phyloP scores from a whole-genome alignment of 2,888 invertebrate genomes.

The Pandemis heparana region DNA sequence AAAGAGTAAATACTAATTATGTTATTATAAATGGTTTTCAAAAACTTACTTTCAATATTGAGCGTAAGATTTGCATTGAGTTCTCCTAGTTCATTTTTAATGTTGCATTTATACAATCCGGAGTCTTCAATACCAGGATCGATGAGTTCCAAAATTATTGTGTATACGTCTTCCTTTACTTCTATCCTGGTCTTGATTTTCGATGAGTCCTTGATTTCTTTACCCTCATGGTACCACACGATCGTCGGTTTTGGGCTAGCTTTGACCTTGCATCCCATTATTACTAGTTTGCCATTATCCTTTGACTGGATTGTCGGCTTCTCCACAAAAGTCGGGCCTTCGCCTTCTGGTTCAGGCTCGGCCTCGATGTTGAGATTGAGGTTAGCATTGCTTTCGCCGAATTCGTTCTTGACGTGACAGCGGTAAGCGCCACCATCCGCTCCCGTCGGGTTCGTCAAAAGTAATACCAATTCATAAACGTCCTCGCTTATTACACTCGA shows the following conservation, averaged over 20 bases:
- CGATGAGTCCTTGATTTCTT: slow-evolving; percentile 91
- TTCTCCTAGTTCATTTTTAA: slow-evolving; percentile 98
- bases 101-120: slow-evolving; percentile 98
- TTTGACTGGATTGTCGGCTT: slow-evolving; percentile 95
- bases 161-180: slow-evolving; percentile 92
- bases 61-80: slow-evolving; percentile 98
- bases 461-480: slow-evolving; percentile 93
- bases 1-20: neutral
- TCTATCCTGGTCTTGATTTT: slow-evolving; percentile 93
- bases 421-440: slow-evolving; percentile 88
- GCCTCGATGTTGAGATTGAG: slow-evolving; percentile 98
- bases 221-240: slow-evolving; percentile 83
- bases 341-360: slow-evolving; percentile 96
- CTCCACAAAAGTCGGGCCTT: slow-evolving; percentile 97
- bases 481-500: slow-evolving; percentile 92
- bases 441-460: slow-evolving; percentile 82
- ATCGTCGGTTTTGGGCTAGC: slow-evolving; percentile 82
- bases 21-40: neutral
- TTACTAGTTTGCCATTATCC: slow-evolving; percentile 82
- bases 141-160: slow-evolving; percentile 93
- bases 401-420: slow-evolving; percentile 97
- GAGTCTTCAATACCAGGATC: slow-evolving; percentile 98
- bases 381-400: slow-evolving; percentile 98
- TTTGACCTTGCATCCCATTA: slow-evolving; percentile 82
- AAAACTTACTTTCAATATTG: slow-evolving; percentile 97